These are phyloP conservation scores for Typhlomys cinereus DNA, from an alignment of 2,113 vertebrate genomes.

Conservation along the genomic window DNA sequence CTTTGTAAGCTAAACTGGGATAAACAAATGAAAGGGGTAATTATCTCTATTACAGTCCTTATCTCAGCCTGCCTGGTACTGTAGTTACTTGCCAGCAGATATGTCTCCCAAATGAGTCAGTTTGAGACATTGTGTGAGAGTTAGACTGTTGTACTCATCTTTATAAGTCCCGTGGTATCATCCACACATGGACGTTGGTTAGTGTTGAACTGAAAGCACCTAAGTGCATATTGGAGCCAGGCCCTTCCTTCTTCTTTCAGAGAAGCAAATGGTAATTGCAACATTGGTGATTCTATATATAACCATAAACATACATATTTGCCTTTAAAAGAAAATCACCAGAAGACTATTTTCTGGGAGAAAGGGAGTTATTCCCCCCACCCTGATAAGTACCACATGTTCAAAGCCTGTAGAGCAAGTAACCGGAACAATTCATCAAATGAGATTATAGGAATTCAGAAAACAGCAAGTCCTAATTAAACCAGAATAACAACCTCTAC, in stretches of 20 bases:
- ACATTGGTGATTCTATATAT: not conserved
- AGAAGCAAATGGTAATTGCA: not conserved
- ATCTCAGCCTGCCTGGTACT: not conserved
- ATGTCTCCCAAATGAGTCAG: not conserved
- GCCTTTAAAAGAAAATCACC: not conserved
- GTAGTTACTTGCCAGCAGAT: not conserved
- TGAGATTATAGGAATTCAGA: conserved; percentile 48
- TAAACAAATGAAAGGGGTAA: not conserved
- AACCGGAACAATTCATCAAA: conserved; percentile 33
- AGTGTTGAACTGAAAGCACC: not conserved
- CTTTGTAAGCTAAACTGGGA: not conserved
- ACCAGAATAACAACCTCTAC: conserved; percentile 38
- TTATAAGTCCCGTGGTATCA: not conserved
- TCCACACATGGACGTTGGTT: rapidly evolving
- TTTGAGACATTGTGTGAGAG: not conserved
- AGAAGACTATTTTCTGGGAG: not conserved
- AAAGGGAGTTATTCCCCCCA: not conserved
- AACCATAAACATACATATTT: not conserved
- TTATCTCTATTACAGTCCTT: not conserved
- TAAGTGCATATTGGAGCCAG: not conserved
- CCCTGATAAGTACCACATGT: not conserved
- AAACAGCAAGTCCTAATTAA: conserved; percentile 66
- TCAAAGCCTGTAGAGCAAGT: conserved; percentile 28
- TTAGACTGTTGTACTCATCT: rapidly evolving
- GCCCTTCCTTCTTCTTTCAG: not conserved